phyloP scores from a whole-genome alignment of 2,888 invertebrate genomes.

The Harmothoe impar region DNA sequence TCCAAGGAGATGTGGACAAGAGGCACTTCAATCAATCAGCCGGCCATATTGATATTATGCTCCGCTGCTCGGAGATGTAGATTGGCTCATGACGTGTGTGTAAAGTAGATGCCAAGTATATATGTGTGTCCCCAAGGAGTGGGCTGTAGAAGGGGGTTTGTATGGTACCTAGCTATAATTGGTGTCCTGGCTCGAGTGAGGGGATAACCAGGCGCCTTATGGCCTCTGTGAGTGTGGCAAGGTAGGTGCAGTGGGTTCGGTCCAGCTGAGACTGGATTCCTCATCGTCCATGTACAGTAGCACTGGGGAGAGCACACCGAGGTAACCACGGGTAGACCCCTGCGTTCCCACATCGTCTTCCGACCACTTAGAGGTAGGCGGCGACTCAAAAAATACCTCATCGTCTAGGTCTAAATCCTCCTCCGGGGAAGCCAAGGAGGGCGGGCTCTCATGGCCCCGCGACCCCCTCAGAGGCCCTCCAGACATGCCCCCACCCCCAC shows the following conservation, averaged over 20 bases:
- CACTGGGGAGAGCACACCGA: constrained; percentile 17
- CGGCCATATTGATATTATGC: too few species aligned
- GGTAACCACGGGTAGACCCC: neutral
- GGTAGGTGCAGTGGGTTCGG: neutral
- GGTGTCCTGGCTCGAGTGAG: too few species aligned
- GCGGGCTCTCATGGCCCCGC: constrained; percentile 25
- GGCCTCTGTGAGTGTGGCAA: neutral
- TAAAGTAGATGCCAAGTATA: too few species aligned
- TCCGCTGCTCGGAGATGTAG: too few species aligned
- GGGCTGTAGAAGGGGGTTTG: too few species aligned
- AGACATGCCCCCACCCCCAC: neutral
- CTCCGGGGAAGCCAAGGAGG: constrained; percentile 30
- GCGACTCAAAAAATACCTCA: neutral
- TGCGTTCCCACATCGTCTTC: neutral
- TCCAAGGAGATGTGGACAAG: too few species aligned
- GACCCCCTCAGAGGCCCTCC: neutral
- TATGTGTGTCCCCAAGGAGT: too few species aligned
- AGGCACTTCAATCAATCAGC: too few species aligned
- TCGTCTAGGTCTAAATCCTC: constrained; percentile 8
- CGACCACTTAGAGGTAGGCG: neutral
- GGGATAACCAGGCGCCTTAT: neutral
- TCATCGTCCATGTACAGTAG: constrained; percentile 53
- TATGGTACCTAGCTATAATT: too few species aligned
- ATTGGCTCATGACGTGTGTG: too few species aligned
- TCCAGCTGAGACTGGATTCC: neutral